Evolutionary conservation across 2,797 vertebrate genomes (phyloP).

Genomic region (Rhinoraja longicauda): DNA sequence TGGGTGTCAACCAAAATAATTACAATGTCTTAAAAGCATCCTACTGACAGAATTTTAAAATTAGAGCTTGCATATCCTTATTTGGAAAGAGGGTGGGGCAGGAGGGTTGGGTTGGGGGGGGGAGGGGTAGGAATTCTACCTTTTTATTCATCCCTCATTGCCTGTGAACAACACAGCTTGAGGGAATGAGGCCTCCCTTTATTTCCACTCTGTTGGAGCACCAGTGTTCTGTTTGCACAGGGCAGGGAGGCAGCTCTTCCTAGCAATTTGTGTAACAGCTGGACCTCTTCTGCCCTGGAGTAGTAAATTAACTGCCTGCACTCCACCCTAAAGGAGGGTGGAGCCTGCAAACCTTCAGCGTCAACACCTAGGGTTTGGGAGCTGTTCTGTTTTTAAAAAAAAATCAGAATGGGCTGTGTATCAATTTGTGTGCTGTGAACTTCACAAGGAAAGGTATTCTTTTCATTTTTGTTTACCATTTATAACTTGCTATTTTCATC

Average conservation of each 20-base stretch:
- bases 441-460: neutral
- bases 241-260: constrained; percentile 36
- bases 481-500: neutral
- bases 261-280: constrained; percentile 34
- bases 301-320: constrained; percentile 28
- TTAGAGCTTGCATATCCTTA: neutral
- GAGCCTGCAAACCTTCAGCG: constrained; percentile 10
- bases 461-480: neutral
- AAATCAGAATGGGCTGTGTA: constrained; percentile 26
- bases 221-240: constrained; percentile 25
- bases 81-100: neutral
- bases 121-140: neutral
- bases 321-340: constrained; percentile 34
- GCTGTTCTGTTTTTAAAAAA: neutral
- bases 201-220: constrained; percentile 36
- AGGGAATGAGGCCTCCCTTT: constrained; percentile 36
- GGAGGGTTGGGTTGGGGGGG: too few relatives aligned
- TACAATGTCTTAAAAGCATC: neutral
- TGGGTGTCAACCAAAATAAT: constrained; percentile 13
- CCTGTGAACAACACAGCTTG: constrained; percentile 26
- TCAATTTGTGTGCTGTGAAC: neutral
- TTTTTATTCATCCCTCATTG: constrained; percentile 31
- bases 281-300: constrained; percentile 27
- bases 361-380: constrained; percentile 22
- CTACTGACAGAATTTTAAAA: neutral